These are phyloP conservation scores for Salvelinus fontinalis DNA, from an alignment of 2,113 vertebrate species.

Conservation along the genomic window DNA sequence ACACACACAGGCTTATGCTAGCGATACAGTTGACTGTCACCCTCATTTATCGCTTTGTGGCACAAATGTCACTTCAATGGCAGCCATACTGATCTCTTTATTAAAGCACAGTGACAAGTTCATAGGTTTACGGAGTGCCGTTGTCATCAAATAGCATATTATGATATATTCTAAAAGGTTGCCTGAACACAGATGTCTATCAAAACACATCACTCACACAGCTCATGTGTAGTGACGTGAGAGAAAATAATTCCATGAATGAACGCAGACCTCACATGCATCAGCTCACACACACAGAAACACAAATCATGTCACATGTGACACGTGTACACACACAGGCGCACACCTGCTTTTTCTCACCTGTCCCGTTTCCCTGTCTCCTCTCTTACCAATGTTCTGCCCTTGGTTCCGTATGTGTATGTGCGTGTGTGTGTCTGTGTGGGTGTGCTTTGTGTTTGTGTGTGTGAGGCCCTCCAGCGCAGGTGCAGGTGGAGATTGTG, in stretches of 20 bases:
- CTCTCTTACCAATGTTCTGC: background rate
- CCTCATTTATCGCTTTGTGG: constrained; percentile 13
- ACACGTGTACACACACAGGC: no score
- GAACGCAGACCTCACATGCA: background rate
- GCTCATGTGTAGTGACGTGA: constrained; percentile 18
- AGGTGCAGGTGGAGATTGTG: constrained; percentile 56
- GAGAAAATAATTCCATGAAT: background rate
- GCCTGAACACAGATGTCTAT: constrained; percentile 15
- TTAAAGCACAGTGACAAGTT: constrained; percentile 14
- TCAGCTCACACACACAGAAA: background rate
- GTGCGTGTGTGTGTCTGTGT: no score
- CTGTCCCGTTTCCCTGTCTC: no score
- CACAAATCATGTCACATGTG: background rate
- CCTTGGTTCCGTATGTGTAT: constrained; percentile 13
- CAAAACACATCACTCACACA: constrained; percentile 20
- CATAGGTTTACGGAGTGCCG: background rate
- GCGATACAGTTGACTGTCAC: constrained; percentile 9
- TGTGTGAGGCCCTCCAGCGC: constrained; percentile 24
- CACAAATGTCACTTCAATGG: constrained; percentile 17
- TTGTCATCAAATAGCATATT: no score
- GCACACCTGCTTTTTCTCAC: no score
- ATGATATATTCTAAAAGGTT: constrained; percentile 17
- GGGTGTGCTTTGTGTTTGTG: no score
- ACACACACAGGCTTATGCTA: background rate
- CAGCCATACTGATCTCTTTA: background rate